Evolutionary conservation across 2,888 invertebrate species (phyloP).

Genomic region (Agrochola lota): DNA sequence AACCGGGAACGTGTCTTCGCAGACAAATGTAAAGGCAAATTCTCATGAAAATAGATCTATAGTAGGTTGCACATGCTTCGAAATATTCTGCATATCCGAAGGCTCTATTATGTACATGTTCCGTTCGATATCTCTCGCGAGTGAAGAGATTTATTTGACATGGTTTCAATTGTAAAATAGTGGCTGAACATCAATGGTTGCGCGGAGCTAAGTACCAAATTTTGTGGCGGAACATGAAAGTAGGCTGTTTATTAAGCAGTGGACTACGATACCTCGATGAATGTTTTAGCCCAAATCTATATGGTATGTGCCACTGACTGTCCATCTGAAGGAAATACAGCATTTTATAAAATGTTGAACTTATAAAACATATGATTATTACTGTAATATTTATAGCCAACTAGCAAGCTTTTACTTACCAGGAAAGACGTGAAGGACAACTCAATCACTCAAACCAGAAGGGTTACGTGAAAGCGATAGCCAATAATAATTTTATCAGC

Average conservation of each 20-base stretch:
- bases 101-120: slow-evolving; percentile 49
- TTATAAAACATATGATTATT: neutral
- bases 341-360: neutral
- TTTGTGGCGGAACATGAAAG: neutral
- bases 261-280: neutral
- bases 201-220: neutral
- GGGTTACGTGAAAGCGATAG: slow-evolving; percentile 45
- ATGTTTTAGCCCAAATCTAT: neutral
- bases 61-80: slow-evolving; percentile 56
- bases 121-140: slow-evolving; percentile 27
- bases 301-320: neutral
- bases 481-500: slow-evolving; percentile 44
- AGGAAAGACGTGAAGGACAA: slow-evolving; percentile 17
- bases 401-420: neutral
- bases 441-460: neutral
- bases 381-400: neutral
- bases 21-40: slow-evolving; percentile 38
- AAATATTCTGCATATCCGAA: slow-evolving; percentile 61
- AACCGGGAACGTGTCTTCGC: slow-evolving; percentile 9
- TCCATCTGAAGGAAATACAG: neutral
- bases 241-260: too few relatives aligned
- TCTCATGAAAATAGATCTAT: slow-evolving; percentile 70
- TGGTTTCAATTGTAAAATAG: slow-evolving; percentile 35
- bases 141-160: slow-evolving; percentile 43
- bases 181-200: slow-evolving; percentile 2